Conservation (phyloP, 1,140 invertebrate species). For the Callitettix versicolor region DNA sequence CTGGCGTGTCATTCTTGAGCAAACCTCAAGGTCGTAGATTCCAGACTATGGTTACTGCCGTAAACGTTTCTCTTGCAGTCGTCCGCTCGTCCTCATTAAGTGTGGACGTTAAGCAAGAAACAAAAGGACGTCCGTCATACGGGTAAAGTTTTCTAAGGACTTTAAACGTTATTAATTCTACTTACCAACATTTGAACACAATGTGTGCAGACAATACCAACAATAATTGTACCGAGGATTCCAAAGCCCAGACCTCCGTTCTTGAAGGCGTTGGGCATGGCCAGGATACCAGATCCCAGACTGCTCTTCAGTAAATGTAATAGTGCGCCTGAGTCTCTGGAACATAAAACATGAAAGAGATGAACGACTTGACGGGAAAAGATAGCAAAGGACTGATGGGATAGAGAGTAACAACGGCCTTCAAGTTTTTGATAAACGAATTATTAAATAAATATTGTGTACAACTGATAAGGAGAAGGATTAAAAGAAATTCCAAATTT, state of each 20-base stretch:
- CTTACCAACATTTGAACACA: slow-evolving; percentile 38
- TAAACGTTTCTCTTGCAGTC: no score
- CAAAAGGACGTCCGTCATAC: not conserved
- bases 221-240: slow-evolving; percentile 32
- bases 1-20: no score
- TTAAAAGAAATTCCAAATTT: no score
- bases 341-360: not conserved
- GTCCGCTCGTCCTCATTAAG: not conserved
- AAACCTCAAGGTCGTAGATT: no score
- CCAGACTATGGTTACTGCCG: no score
- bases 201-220: slow-evolving; percentile 37
- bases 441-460: no score
- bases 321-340: slow-evolving; percentile 34
- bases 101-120: not conserved
- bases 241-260: slow-evolving; percentile 44
- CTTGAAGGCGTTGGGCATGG: slow-evolving; percentile 45
- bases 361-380: no score
- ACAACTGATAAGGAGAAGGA: no score
- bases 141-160: not conserved
- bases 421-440: no score
- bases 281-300: slow-evolving; percentile 46
- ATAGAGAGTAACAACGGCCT: no score
- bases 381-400: no score
- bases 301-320: slow-evolving; percentile 42
- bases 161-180: not conserved